Evolutionary conservation across 2,888 invertebrate species (phyloP).

Genomic region (Agapostemon virescens): DNA sequence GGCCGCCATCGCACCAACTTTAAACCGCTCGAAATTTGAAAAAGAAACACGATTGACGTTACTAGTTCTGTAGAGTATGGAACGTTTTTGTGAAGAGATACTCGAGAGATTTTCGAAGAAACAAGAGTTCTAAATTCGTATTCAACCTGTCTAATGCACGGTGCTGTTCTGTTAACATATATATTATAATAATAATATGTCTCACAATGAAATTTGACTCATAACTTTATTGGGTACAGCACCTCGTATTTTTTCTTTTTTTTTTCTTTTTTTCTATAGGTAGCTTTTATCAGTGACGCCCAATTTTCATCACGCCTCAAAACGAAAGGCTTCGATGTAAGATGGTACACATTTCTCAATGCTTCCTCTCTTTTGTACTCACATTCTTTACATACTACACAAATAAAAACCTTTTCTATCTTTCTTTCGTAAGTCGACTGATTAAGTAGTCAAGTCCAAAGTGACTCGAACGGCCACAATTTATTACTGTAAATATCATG

Average conservation of each 20-base stretch:
- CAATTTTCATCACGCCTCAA: slow-evolving; percentile 24
- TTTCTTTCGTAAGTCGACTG: slow-evolving; percentile 50
- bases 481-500: slow-evolving; percentile 78
- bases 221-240: slow-evolving; percentile 62
- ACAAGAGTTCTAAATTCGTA: neutral
- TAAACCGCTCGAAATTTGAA: slow-evolving; percentile 1
- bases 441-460: slow-evolving; percentile 65
- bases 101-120: neutral
- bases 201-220: slow-evolving; percentile 54
- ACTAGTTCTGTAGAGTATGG: neutral
- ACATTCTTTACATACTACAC: slow-evolving; percentile 58
- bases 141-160: neutral
- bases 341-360: slow-evolving; percentile 38
- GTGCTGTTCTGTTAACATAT: slow-evolving; percentile 12
- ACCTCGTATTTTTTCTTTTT: slow-evolving; percentile 41
- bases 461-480: slow-evolving; percentile 73
- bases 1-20: neutral
- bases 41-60: neutral
- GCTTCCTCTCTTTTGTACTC: slow-evolving; percentile 58
- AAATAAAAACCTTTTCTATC: slow-evolving; percentile 52
- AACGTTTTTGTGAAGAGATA: neutral
- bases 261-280: neutral
- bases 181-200: slow-evolving; percentile 43
- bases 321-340: slow-evolving; percentile 38
- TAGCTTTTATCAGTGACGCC: slow-evolving; percentile 43